Evolutionary conservation across 2,113 vertebrate species (phyloP).

Genomic region (Cyanoderma ruficeps): DNA sequence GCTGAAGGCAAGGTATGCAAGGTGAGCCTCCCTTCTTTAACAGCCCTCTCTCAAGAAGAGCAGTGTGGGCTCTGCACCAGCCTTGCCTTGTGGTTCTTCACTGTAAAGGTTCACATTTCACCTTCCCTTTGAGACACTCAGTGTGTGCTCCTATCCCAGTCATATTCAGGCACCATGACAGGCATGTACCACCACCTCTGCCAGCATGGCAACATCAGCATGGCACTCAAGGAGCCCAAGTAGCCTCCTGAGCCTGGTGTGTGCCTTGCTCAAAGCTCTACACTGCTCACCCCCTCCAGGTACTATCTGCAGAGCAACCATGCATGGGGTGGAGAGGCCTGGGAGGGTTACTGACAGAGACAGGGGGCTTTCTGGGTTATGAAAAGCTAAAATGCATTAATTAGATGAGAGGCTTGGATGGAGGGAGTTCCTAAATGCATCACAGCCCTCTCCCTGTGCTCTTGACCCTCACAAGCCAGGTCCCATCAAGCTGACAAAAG

Average conservation of each 20-base stretch:
- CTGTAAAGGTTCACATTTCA: neutral
- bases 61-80: neutral
- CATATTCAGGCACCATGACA: fast-evolving
- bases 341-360: neutral
- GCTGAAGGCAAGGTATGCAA: neutral
- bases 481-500: neutral
- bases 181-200: fast-evolving
- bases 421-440: neutral
- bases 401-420: neutral
- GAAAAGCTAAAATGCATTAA: neutral
- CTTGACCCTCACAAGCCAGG: neutral
- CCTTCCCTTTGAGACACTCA: neutral
- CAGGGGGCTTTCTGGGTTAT: neutral
- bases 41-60: neutral
- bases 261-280: neutral
- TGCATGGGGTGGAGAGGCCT: fast-evolving
- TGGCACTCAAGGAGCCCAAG: neutral
- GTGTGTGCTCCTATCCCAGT: neutral
- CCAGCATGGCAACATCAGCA: neutral
- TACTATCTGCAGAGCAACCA: neutral
- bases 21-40: neutral
- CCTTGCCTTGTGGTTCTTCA: neutral
- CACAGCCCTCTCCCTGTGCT: neutral
- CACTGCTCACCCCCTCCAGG: neutral
- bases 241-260: neutral